Base-by-base conservation (phyloP, 2,888 invertebrate species). In the Megamerina dolium region DNA sequence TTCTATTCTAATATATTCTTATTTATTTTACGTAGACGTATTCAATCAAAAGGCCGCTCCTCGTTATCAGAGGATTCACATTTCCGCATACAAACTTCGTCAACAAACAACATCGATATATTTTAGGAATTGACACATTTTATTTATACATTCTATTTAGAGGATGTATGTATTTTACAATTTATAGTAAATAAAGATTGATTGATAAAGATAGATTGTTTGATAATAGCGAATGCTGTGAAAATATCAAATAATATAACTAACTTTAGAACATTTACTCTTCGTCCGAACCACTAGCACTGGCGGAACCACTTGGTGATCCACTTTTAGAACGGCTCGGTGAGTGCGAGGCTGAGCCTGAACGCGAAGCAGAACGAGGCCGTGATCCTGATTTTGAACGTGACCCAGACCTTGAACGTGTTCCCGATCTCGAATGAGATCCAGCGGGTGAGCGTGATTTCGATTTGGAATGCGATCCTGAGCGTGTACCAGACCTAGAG, bases 311-410 rank as follows among this genome's bases (percentile, higher is more conserved):
- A 21, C 60, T 64, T 3, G 56, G 59, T 3, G 66, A 56, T 1
- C 57, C 63, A 48, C 58, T 64, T 17, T 63, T 50, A 5, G 63
- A 68, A 30, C 64, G 47, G 8, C 66, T 68, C 12, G 58, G 66
- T 1, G 68, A 69, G 52, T 73, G 66, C 1, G 75, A 73, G 2
- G 59, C 60, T 2, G 72, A 69, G 3, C 51, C 52, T 12, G 66
- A 63, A n/a, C 60, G 56, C 2, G 65, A 63, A 5, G 59, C 60
- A 3, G 59, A 60, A 5, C 45, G 53, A 14, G 56, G 54, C 26
- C 58, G 46, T n/a, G 57, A 56, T 2, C 56, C 43, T 1, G 56
- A 60, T 31, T 47, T 49, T 3, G 61, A 66, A 55, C 72, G 62
- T 2, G 72, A 70, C 3, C 57, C 53, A 3, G 64, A 64, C 12